Conservation (phyloP, 2,797 vertebrate species). For the Phrynocephalus vlangalii region DNA sequence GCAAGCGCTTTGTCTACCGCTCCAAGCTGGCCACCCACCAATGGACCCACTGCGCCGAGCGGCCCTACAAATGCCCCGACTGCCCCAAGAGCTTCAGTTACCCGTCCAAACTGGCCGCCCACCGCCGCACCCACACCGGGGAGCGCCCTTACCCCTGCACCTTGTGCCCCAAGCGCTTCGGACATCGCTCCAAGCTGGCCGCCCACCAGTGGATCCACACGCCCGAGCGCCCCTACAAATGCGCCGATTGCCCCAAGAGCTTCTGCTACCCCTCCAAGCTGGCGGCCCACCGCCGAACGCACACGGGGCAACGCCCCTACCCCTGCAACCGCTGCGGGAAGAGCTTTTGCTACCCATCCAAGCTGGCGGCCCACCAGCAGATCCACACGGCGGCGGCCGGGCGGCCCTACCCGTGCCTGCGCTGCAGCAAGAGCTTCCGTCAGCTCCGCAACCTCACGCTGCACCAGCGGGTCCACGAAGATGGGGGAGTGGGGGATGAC, state of each 20-base stretch:
- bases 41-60: slow-evolving; percentile 68
- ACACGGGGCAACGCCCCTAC: slow-evolving; percentile 66
- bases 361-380: slow-evolving; percentile 72
- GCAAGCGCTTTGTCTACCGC: slow-evolving; percentile 76
- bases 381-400: slow-evolving; percentile 60
- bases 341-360: slow-evolving; percentile 76
- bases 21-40: slow-evolving; percentile 74
- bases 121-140: slow-evolving; percentile 65
- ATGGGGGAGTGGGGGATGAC: slow-evolving; percentile 26
- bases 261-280: slow-evolving; percentile 63
- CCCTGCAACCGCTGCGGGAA: slow-evolving; percentile 60
- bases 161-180: slow-evolving; percentile 70
- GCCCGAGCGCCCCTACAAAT: slow-evolving; percentile 62
- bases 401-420: slow-evolving; percentile 65
- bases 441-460: slow-evolving; percentile 73
- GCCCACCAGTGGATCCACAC: slow-evolving; percentile 74
- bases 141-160: slow-evolving; percentile 63
- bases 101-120: slow-evolving; percentile 62
- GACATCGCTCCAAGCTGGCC: slow-evolving; percentile 74
- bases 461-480: slow-evolving; percentile 56
- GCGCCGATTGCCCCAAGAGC: slow-evolving; percentile 67
- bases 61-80: slow-evolving; percentile 65
- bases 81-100: slow-evolving; percentile 67
- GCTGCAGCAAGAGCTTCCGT: slow-evolving; percentile 71
- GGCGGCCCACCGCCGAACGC: slow-evolving; percentile 65